Evolutionary conservation across 2,113 vertebrate species (phyloP).

Genomic region (Psilopsiagon aymara): DNA sequence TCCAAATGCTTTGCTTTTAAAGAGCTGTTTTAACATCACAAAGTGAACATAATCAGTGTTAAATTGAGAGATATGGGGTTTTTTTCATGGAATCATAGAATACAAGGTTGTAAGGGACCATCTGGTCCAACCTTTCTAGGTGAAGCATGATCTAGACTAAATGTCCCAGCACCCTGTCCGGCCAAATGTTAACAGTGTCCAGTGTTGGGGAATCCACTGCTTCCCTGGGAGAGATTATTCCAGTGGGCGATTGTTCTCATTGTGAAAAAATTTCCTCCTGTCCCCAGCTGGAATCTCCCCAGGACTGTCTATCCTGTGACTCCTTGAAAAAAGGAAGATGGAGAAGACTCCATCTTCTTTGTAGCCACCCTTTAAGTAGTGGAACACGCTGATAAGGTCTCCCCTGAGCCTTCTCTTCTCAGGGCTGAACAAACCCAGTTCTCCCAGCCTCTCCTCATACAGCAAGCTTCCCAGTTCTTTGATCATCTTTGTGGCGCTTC

Average conservation of each 20-base stretch:
- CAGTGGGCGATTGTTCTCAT: background rate
- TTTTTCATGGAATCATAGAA: background rate
- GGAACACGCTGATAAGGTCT: background rate
- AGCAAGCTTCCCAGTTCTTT: background rate
- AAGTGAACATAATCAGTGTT: background rate
- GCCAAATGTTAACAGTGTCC: background rate
- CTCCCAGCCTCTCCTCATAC: background rate
- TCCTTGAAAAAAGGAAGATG: background rate
- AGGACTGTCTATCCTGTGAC: background rate
- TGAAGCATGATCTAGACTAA: background rate
- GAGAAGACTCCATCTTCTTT: background rate
- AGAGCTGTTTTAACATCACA: background rate
- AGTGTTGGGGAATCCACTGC: background rate
- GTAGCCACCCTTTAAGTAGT: background rate
- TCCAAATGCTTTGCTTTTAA: rapidly evolving
- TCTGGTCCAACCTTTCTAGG: background rate
- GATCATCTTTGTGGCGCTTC: background rate
- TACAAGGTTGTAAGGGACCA: background rate
- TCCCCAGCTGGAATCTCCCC: background rate
- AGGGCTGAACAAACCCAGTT: background rate
- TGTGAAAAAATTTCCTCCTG: background rate
- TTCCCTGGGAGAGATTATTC: background rate
- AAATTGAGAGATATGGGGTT: background rate
- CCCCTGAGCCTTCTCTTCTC: background rate
- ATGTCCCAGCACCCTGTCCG: background rate